Conservation (phyloP, 1,140 invertebrate species). For the Drosophila murphyi region DNA sequence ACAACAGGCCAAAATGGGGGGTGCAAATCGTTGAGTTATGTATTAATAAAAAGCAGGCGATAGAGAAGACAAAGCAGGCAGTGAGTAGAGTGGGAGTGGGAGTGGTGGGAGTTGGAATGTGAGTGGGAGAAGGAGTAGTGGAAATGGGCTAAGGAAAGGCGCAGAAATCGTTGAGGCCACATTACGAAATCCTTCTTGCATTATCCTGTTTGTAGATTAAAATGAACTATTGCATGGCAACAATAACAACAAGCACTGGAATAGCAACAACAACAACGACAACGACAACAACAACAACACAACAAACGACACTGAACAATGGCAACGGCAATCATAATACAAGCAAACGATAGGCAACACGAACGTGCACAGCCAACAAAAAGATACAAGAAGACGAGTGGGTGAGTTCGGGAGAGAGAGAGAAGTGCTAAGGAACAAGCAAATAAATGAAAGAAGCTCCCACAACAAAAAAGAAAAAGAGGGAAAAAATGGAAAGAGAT, state of each 20-base stretch:
- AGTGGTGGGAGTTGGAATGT: not conserved
- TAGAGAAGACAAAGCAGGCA: constrained; percentile 64
- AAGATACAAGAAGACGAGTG: not conserved
- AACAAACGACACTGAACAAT: constrained; percentile 57
- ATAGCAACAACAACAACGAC: constrained; percentile 22
- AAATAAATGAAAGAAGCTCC: constrained; percentile 40
- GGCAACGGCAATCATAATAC: constrained; percentile 79
- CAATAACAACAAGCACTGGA: constrained; percentile 33
- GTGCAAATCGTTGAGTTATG: constrained; percentile 58
- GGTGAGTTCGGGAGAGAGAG: constrained; percentile 4
- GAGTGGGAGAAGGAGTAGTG: constrained; percentile 18
- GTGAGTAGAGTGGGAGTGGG: constrained; percentile 36
- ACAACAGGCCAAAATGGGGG: constrained; percentile 11
- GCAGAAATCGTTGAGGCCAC: constrained; percentile 53
- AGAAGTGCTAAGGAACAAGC: constrained; percentile 67
- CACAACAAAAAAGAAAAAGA: constrained; percentile 4
- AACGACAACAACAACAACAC: constrained; percentile 37
- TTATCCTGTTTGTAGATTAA: constrained; percentile 82
- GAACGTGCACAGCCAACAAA: constrained; percentile 57
- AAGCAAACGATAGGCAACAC: constrained; percentile 81
- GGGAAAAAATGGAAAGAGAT: constrained; percentile 6
- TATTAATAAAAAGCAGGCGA: constrained; percentile 48
- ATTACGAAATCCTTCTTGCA: constrained; percentile 82
- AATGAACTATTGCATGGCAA: constrained; percentile 81
- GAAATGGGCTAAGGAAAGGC: constrained; percentile 19